Percentiles rank a stretch among this genome's conserved stretches.
phyloP scores from a whole-genome alignment of 2,888 invertebrate species.

The Hypselothyrea guttata region DNA sequence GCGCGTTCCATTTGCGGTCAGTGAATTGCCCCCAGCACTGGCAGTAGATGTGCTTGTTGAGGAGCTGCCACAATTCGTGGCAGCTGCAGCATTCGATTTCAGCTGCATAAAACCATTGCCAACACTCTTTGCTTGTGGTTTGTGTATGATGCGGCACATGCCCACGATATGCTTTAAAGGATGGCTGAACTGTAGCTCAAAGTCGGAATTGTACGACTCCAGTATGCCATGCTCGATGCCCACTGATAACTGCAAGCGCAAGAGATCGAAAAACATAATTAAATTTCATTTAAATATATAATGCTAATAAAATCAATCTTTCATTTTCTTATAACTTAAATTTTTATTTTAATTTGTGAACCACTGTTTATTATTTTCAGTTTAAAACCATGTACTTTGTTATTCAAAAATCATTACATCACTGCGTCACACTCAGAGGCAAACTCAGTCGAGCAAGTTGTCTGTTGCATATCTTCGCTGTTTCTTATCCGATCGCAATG shows the following conservation, averaged over 20 bases:
- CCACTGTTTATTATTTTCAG: too few species aligned
- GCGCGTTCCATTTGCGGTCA: conserved; percentile 58
- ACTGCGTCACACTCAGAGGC: too few species aligned
- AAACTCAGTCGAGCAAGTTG: too few species aligned
- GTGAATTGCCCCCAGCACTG: conserved; percentile 29
- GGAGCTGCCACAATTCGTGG: conserved; percentile 15
- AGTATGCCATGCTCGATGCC: conserved; percentile 88
- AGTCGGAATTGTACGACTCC: conserved; percentile 88
- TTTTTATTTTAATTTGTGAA: too few species aligned
- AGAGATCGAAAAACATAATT: conserved; percentile 1
- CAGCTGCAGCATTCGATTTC: conserved; percentile 54
- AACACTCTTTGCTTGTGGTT: conserved; percentile 74
- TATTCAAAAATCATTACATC: too few species aligned
- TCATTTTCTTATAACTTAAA: too few species aligned
- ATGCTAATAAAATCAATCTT: too few species aligned
- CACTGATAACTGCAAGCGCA: conserved; percentile 85
- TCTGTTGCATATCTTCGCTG: too few species aligned
- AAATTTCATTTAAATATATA: not conserved
- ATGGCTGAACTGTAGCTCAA: conserved; percentile 87
- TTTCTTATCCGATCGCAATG: too few species aligned
- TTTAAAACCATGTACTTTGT: too few species aligned
- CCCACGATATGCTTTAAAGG: conserved; percentile 85
- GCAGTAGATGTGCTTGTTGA: conserved; percentile 23
- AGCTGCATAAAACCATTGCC: conserved; percentile 80
- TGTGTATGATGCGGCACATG: conserved; percentile 82